These are phyloP conservation scores for Hetaerina americana DNA, from an alignment of 1,140 invertebrate genomes.

Conservation along the genomic window DNA sequence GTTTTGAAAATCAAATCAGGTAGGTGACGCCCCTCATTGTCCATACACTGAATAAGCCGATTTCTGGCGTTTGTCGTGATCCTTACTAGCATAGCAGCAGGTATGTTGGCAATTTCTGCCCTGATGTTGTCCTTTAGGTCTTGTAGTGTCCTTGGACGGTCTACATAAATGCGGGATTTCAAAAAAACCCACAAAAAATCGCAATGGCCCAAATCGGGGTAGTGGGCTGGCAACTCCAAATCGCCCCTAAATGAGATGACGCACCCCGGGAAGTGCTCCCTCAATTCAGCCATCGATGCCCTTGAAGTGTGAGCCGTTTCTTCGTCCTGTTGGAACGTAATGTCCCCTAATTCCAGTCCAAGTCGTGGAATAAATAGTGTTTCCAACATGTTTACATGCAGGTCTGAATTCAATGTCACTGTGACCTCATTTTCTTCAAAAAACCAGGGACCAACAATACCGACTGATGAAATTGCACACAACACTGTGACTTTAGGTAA, in stretches of 20 bases:
- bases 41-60: no score
- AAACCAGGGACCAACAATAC: slow-evolving; percentile 19
- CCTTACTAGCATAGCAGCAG: no score
- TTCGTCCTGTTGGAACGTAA: slow-evolving; percentile 6
- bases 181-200: slow-evolving; percentile 4
- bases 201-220: background rate
- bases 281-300: no score
- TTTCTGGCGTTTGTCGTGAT: no score
- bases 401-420: slow-evolving; percentile 17
- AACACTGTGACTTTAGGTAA: no score
- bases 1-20: no score
- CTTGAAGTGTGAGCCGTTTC: no score
- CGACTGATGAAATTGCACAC: slow-evolving; percentile 16
- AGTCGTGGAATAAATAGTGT: slow-evolving; percentile 15
- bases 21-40: no score
- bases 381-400: slow-evolving; percentile 17
- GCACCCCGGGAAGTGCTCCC: slow-evolving; percentile 14
- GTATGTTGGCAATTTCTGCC: no score
- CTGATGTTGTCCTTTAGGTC: no score
- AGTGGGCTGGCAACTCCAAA: slow-evolving; percentile 14
- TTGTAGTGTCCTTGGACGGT: no score
- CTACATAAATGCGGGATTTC: slow-evolving; percentile 8
- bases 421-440: slow-evolving; percentile 17
- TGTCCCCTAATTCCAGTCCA: slow-evolving; percentile 6
- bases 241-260: slow-evolving; percentile 15